Evolutionary conservation across 2,113 vertebrate genomes (phyloP).

Genomic region (Pristiophorus japonicus): DNA sequence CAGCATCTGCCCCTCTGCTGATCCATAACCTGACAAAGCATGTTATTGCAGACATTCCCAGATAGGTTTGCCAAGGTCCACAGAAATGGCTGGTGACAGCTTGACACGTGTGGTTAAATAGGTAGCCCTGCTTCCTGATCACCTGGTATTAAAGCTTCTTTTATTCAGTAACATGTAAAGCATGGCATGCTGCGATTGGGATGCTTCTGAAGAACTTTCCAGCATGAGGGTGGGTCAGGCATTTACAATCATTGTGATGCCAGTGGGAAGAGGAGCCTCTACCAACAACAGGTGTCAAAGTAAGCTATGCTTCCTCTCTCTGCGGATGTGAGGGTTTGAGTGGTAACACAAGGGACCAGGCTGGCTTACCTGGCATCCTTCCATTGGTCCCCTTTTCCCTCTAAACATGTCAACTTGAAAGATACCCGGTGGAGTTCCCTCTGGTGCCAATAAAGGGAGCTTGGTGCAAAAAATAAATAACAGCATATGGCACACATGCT

Average conservation of each 20-base stretch:
- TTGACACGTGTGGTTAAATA: neutral
- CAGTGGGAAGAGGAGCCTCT: neutral
- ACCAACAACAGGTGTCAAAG: neutral
- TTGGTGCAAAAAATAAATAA: no score
- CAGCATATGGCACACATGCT: no score
- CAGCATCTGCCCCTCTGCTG: no score
- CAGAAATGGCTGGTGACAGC: neutral
- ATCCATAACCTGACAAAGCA: neutral
- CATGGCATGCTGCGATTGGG: neutral
- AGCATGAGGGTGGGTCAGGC: neutral
- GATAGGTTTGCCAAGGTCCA: neutral
- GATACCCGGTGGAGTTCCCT: no score
- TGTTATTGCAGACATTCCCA: neutral
- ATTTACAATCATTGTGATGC: neutral
- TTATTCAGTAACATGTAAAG: neutral
- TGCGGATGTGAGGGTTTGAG: neutral
- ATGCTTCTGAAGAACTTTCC: neutral
- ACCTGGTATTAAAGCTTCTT: neutral
- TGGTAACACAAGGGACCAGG: neutral
- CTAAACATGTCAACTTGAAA: no score
- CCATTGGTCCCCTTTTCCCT: neutral
- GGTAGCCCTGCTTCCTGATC: neutral
- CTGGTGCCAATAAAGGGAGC: no score
- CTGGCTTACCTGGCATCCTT: neutral
- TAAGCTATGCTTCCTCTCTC: neutral